phyloP scores from a whole-genome alignment of 53 echinoderm and acorn worm species.

The Pentamera pediparva region DNA sequence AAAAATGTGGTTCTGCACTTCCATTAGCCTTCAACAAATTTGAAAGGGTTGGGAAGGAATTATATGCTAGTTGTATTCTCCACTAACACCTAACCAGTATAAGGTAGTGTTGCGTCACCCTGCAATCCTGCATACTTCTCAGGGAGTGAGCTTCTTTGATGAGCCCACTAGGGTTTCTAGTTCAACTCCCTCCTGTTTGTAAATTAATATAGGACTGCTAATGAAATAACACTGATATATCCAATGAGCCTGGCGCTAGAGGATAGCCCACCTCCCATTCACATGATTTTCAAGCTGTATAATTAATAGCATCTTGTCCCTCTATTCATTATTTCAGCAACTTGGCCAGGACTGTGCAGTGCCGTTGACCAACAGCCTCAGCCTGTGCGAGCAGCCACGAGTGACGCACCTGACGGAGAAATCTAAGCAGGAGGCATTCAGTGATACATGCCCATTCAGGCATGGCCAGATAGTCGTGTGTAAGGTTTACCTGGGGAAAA shows the following conservation, averaged over 20 bases:
- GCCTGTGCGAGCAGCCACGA: constrained; percentile 83
- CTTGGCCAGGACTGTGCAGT: constrained; percentile 80
- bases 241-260: no score
- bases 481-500: constrained; percentile 96
- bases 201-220: no score
- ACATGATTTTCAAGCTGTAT: no score
- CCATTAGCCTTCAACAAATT: no score
- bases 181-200: no score
- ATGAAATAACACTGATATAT: no score
- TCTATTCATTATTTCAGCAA: constrained; percentile 58
- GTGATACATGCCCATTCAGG: constrained; percentile 89
- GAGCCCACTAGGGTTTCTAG: not conserved
- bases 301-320: not conserved
- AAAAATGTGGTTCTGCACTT: no score
- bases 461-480: constrained; percentile 94
- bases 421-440: constrained; percentile 55
- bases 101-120: no score
- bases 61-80: no score
- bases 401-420: constrained; percentile 52
- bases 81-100: no score
- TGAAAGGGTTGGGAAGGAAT: no score
- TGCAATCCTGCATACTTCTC: not conserved
- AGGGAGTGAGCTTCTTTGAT: not conserved
- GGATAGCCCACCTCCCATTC: no score
- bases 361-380: constrained; percentile 91